Evolutionary conservation across 2,797 vertebrate species (phyloP).

Genomic region (Centropyge bicolor): DNA sequence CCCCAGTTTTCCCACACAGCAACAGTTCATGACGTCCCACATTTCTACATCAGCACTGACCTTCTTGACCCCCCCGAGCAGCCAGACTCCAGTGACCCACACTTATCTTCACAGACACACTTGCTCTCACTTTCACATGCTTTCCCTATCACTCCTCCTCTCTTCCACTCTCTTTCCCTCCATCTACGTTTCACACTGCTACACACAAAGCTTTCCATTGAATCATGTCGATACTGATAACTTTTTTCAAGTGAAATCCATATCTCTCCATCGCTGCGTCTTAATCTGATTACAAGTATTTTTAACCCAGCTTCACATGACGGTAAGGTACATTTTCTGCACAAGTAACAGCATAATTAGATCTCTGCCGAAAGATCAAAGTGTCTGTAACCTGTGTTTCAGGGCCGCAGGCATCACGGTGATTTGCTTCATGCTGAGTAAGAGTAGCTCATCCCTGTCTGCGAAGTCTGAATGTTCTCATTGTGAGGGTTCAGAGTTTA

Average conservation of each 20-base stretch:
- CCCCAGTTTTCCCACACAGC: slow-evolving; percentile 77
- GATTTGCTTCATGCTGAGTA: slow-evolving; percentile 47
- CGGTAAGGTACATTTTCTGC: slow-evolving; percentile 21
- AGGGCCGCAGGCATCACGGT: slow-evolving; percentile 20
- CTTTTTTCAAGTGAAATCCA: not conserved
- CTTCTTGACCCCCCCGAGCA: slow-evolving; percentile 71
- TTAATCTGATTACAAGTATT: not conserved
- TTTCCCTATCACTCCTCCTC: slow-evolving; percentile 57
- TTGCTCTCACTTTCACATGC: slow-evolving; percentile 64
- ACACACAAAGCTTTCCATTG: slow-evolving; percentile 35
- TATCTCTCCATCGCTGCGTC: not conserved
- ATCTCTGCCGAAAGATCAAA: slow-evolving; percentile 30
- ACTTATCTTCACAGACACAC: slow-evolving; percentile 68
- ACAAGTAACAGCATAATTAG: slow-evolving; percentile 32
- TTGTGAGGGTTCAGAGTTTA: slow-evolving; percentile 82
- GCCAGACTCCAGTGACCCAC: slow-evolving; percentile 66
- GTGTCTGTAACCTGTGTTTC: slow-evolving; percentile 15
- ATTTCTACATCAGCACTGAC: slow-evolving; percentile 67
- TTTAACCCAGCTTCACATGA: slow-evolving; percentile 24
- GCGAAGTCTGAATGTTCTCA: slow-evolving; percentile 81
- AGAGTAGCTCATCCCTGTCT: slow-evolving; percentile 60
- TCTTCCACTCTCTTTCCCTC: slow-evolving; percentile 2
- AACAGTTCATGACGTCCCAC: slow-evolving; percentile 56
- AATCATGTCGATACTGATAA: not conserved
- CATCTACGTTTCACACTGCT: slow-evolving; percentile 3